Evolutionary conservation across 1,140 invertebrate species (phyloP), one percentile per base, ranked within the genome.

Genomic region (Homalodisca vitripennis): DNA sequence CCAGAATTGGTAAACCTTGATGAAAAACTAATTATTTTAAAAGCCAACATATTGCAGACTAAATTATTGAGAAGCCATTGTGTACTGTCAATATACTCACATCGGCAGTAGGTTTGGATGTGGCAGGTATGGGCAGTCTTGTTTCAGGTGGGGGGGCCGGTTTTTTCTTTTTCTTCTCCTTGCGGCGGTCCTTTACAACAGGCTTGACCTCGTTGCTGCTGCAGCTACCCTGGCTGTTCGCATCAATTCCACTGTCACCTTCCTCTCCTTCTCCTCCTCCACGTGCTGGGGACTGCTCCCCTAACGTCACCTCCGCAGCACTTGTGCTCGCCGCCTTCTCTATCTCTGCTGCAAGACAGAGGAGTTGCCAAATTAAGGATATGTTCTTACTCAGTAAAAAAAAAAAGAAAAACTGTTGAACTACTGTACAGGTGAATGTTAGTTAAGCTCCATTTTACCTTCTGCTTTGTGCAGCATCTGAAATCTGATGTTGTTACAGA

Each of bases 241-340:
- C 89, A 81, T 94, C 92, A 71, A 94, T 93, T 68, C 92, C 92
- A 74, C 91, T 92, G 79, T 94, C 91, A 51, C 90, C 90, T 78
- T 93, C 92, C 76, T 94, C 91, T 73, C 90, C 89, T 72, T 89
- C 86, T 22, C 70, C 48, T 68, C 76, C 77, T 27, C 74, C 73
- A 31, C 77, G 41, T 10, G 78, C 81, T 73, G 70, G 74, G 65
- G 71, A 77, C 70, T 76, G 77, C n/a, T 73, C 71, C 29, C 73
- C 69, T 13, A 65, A 70, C 6, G 71, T 68, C 41, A 71, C 71
- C 66, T 72, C 69, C 64, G 31, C 48, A 41, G 14, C 53, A 64
- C 26, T 55, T 32, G 41, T 69, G 41, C 70, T 60, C 3, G 24
- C 60, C 12, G 48, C 41, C 26, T 32, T 34, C 31, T 62, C 55